Conservation (phyloP, 2,797 vertebrate genomes). For the Cryptoblepharus egeriae region DNA sequence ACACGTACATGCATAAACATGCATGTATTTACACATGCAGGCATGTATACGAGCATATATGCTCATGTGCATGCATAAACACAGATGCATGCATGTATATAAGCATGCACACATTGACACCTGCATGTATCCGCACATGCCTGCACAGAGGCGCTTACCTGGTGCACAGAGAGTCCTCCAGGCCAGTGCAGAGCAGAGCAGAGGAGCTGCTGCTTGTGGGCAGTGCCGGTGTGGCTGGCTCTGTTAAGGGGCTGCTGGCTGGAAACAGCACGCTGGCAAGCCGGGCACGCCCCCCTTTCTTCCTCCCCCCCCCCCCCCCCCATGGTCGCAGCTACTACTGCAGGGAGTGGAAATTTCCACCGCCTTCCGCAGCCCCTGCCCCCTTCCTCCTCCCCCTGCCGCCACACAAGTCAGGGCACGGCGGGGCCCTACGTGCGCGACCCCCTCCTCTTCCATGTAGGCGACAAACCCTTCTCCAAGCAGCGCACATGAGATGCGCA, state of each 20-base stretch:
- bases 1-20: too few relatives aligned
- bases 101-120: too few relatives aligned
- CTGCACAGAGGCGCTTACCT: too few relatives aligned
- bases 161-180: fast-evolving
- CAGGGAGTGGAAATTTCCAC: conserved; percentile 71
- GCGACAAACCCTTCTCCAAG: neutral
- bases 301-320: neutral
- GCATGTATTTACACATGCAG: too few relatives aligned
- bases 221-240: too few relatives aligned
- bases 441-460: neutral
- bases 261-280: neutral
- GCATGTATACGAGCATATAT: too few relatives aligned
- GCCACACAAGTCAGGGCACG: neutral
- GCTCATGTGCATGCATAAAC: too few relatives aligned
- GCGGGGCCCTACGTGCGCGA: neutral
- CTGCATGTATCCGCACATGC: too few relatives aligned
- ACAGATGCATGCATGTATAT: too few relatives aligned
- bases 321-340: conserved; percentile 31
- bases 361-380: conserved; percentile 8
- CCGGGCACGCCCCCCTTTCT: neutral
- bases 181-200: too few relatives aligned
- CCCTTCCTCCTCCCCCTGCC: neutral
- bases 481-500: neutral
- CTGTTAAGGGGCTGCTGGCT: fast-evolving
- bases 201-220: too few relatives aligned